Conservation (phyloP, 2,113 vertebrate genomes). For the Archilochus colubris region DNA sequence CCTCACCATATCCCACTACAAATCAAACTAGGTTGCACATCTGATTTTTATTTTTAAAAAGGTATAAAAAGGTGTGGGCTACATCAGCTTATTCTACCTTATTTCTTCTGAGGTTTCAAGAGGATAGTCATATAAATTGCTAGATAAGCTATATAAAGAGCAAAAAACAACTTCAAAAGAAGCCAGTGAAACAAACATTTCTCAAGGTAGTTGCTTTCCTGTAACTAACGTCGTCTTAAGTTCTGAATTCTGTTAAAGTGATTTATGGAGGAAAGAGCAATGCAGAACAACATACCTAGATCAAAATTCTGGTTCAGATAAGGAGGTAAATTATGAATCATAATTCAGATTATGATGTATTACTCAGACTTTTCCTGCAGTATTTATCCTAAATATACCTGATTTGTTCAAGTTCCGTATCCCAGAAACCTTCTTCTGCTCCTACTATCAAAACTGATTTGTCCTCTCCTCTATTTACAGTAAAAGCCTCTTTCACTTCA, state of each 20-base stretch:
- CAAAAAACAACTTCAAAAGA: not conserved
- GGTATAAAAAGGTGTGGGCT: not conserved
- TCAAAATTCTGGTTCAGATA: not conserved
- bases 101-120: not conserved
- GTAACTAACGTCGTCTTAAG: not conserved
- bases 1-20: not conserved
- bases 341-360: not conserved
- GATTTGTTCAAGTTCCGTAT: not conserved
- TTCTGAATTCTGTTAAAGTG: conserved; percentile 73
- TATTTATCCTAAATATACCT: not conserved
- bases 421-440: not conserved
- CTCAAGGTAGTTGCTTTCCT: not conserved
- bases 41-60: not conserved
- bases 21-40: not conserved
- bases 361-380: not conserved
- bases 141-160: not conserved
- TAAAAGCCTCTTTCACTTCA: not conserved
- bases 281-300: conserved; percentile 54
- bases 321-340: not conserved
- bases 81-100: not conserved
- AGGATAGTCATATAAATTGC: not conserved
- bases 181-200: not conserved
- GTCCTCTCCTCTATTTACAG: not conserved
- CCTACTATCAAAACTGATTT: not conserved
- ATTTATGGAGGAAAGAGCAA: conserved; percentile 85